These are phyloP conservation scores for Conus betulinus DNA, from an alignment of 1,140 invertebrate genomes.

Conservation along the genomic window DNA sequence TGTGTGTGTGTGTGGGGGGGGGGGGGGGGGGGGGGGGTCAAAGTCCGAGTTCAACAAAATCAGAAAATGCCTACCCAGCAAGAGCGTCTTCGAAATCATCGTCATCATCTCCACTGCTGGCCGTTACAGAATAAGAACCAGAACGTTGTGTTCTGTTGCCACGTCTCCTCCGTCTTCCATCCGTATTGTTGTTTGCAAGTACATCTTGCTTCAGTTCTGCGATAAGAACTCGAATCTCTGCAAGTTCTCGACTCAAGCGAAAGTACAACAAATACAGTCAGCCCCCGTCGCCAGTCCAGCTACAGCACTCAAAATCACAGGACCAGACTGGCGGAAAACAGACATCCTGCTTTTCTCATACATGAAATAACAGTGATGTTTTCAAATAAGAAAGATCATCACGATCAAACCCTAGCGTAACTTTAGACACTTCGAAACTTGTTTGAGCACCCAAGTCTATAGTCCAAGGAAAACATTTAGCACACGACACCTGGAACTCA, in stretches of 20 bases:
- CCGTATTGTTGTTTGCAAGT: background rate
- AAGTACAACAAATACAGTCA: slow-evolving; percentile 48
- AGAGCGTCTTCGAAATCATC: slow-evolving; percentile 58
- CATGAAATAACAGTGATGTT: background rate
- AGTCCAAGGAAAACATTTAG: background rate
- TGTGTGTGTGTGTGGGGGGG: no score
- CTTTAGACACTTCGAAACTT: no score
- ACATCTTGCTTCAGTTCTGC: slow-evolving; percentile 49
- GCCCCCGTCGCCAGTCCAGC: slow-evolving; percentile 33
- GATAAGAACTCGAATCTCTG: slow-evolving; percentile 43
- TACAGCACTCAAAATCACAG: slow-evolving; percentile 8
- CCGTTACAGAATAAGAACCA: slow-evolving; percentile 46
- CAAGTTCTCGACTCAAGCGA: slow-evolving; percentile 48
- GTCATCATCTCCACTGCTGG: slow-evolving; percentile 58
- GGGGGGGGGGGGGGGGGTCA: no score
- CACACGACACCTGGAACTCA: background rate
- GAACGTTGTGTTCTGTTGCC: slow-evolving; percentile 43
- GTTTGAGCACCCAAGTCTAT: background rate
- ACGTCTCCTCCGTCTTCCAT: slow-evolving; percentile 34
- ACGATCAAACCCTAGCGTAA: background rate
- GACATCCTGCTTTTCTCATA: slow-evolving; percentile 9
- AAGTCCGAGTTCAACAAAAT: no score
- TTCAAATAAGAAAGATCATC: background rate
- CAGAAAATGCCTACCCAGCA: slow-evolving; percentile 40
- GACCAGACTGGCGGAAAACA: slow-evolving; percentile 40